A percentile compares a stretch with the other conserved stretches of the same genome.
phyloP scores from a whole-genome alignment of 2,113 vertebrate species.

The Amphilophus citrinellus region DNA sequence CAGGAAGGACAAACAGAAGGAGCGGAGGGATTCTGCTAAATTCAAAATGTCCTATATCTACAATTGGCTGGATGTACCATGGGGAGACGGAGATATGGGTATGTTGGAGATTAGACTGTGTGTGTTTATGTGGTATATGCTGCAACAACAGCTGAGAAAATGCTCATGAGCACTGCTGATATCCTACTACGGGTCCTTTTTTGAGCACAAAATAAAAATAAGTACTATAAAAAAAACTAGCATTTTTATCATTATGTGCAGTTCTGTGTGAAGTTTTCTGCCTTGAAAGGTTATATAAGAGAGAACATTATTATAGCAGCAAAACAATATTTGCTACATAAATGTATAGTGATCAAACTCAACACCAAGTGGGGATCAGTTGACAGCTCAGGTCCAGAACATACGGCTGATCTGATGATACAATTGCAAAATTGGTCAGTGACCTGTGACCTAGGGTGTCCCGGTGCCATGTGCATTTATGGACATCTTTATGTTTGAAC shows the following conservation, averaged over 20 bases:
- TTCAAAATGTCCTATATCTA: conserved; percentile 85
- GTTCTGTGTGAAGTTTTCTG: not conserved
- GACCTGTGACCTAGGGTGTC: no score
- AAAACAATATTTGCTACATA: no score
- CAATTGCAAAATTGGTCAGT: no score
- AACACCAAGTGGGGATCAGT: no score
- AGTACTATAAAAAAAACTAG: no score
- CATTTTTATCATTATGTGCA: not conserved
- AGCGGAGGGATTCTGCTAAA: not conserved
- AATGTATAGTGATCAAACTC: no score
- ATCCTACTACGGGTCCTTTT: not conserved
- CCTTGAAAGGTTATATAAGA: not conserved
- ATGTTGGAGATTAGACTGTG: conserved; percentile 50
- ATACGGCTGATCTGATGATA: no score
- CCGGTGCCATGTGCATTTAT: no score
- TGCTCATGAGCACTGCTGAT: not conserved
- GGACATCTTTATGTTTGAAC: no score
- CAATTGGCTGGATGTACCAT: conserved; percentile 89
- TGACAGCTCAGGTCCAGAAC: no score
- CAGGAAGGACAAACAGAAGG: not conserved
- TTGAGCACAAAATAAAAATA: not conserved
- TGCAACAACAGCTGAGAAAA: not conserved
- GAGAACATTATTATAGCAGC: not conserved
- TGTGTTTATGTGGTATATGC: not conserved
- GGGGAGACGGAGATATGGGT: conserved; percentile 96